Conservation (phyloP, 2,113 vertebrate species). For the Vombatus ursinus region DNA sequence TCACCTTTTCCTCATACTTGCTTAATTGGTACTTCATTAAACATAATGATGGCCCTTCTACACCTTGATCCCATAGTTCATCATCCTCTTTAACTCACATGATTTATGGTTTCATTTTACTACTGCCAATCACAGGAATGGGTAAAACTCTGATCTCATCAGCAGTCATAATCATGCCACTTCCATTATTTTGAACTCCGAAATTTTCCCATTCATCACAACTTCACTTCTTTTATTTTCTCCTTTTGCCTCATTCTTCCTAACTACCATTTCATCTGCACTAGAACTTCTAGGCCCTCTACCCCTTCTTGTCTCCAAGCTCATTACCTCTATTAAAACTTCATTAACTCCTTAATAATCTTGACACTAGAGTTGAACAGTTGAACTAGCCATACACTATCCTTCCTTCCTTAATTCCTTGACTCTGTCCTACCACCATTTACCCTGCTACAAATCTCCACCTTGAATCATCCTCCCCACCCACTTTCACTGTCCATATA, state of each 20-base stretch:
- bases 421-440: neutral
- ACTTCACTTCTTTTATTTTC: neutral
- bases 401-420: neutral
- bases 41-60: neutral
- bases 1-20: neutral
- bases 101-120: neutral
- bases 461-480: neutral
- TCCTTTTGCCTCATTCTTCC: neutral
- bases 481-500: neutral
- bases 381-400: neutral
- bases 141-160: neutral
- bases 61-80: neutral
- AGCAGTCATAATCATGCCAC: neutral
- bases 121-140: neutral
- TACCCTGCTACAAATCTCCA: neutral
- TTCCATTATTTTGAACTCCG: neutral
- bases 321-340: neutral
- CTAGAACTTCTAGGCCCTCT: neutral
- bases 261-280: neutral
- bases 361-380: neutral
- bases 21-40: neutral
- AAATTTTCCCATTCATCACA: neutral
- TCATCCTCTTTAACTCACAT: neutral
- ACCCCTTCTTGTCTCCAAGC: neutral
- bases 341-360: neutral